Evolutionary conservation across 2,797 vertebrate species (phyloP), one percentile per base, ranked within the genome.

Genomic region (Clamator glandarius): DNA sequence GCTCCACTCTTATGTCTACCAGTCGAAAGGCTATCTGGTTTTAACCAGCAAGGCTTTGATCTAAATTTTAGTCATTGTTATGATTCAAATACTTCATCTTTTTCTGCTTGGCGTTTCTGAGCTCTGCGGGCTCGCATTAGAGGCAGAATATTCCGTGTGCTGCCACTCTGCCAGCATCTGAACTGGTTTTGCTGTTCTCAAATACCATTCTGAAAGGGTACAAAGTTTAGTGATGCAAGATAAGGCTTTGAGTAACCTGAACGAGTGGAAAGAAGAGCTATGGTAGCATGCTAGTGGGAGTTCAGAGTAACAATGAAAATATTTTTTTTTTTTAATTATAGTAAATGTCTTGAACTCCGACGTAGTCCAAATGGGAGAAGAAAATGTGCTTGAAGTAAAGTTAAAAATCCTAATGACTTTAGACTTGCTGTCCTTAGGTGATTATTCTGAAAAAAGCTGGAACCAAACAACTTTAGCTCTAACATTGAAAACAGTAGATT

Each of bases 391-490:
- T 54, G 63, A 59, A 55, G 4, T 33, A 39, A 28, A 20, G 28
- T 19, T 62, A 55, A 68, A 82, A 89, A 57, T 35, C 4, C 48
- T 64, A 21, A 33, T 39, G 20, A 54, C 14, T 70, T 69, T 48
- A 59, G 36, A 33, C 18, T 88, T 75, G 6, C 10, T 79, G 46
- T 52, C 10, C 62, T 72, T n/a, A 62, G 29, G 46, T 77, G 33
- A 66, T 21, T 12, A 42, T 25, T 52, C 18, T 54, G 93, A 93
- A 81, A 21, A 62, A 87, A 55, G n/a, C n/a, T 94, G 41, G 69
- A 81, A 92, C 76, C 62, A 80, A 61, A 62, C 61, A 96, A 24
- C 16, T 88, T 31, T 9, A 72, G n/a, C 63, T 81, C 46, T 76
- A 13, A 67, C 7, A 35, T 15, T 80, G 46, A 68, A 94, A 93